These are phyloP conservation scores for Ophthalmolycus amberensis DNA, from an alignment of 2,113 vertebrate species.

Conservation along the genomic window DNA sequence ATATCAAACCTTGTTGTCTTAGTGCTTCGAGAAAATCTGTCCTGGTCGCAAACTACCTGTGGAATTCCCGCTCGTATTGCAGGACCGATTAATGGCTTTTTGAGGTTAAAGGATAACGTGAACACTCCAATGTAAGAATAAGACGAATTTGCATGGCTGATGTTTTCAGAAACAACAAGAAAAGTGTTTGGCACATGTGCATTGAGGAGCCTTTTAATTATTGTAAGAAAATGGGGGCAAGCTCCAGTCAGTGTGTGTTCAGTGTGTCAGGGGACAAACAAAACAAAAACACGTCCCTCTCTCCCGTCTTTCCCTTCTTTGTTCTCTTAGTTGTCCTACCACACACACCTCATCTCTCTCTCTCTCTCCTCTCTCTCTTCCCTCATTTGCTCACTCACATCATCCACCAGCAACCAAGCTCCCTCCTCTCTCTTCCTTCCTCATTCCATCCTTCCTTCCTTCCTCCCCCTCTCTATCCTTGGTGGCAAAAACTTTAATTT, in stretches of 20 bases:
- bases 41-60: conserved; percentile 55
- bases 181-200: background rate
- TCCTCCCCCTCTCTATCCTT: conserved; percentile 11
- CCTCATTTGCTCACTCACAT: conserved; percentile 10
- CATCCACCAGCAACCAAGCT: conserved; percentile 15
- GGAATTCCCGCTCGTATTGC: conserved; percentile 22
- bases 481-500: conserved; percentile 73
- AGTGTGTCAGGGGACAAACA: background rate
- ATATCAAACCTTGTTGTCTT: background rate
- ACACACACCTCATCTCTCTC: background rate
- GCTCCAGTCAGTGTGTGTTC: conserved; percentile 16
- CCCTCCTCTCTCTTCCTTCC: background rate
- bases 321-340: background rate
- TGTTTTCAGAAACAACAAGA: background rate
- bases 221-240: background rate
- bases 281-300: background rate
- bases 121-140: background rate
- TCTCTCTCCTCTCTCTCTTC: background rate
- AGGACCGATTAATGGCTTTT: background rate
- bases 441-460: background rate
- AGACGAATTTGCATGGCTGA: background rate
- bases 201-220: background rate
- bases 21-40: background rate
- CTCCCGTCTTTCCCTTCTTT: background rate
- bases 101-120: background rate